A percentile compares a stretch with the other conserved stretches of the same genome.
phyloP scores from a whole-genome alignment of 2,113 vertebrate species.

The Panurus biarmicus region DNA sequence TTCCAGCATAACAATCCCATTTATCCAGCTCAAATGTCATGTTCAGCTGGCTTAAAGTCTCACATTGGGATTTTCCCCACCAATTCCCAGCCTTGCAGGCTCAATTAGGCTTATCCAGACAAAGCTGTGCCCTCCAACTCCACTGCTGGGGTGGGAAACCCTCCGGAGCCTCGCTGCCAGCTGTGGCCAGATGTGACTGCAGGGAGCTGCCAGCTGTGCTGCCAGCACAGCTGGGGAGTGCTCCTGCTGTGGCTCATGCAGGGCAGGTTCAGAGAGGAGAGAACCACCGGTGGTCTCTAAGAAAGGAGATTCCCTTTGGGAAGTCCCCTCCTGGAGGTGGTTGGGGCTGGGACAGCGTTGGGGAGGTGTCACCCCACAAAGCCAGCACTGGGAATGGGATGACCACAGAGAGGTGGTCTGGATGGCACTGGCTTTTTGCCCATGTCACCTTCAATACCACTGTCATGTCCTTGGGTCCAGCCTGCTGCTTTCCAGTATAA shows the following conservation, averaged over 20 bases:
- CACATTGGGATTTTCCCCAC: neutral
- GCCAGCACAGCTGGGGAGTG: neutral
- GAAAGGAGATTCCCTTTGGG: neutral
- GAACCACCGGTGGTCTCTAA: neutral
- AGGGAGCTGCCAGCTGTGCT: neutral
- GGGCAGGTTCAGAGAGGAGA: neutral
- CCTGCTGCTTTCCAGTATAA: neutral
- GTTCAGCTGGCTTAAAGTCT: neutral
- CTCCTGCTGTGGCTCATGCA: neutral
- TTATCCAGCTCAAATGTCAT: neutral
- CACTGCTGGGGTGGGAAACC: accelerated
- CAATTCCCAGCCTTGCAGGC: neutral
- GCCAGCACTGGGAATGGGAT: accelerated
- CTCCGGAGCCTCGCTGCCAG: accelerated
- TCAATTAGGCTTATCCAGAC: neutral
- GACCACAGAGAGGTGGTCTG: accelerated
- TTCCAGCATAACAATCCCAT: neutral
- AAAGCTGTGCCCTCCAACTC: neutral
- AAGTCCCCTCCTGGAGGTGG: neutral
- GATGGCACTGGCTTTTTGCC: neutral
- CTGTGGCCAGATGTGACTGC: neutral
- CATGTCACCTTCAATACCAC: accelerated
- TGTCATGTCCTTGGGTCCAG: accelerated
- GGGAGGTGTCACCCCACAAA: neutral
- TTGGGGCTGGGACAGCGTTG: accelerated